These are phyloP conservation scores for Datnioides undecimradiatus DNA, from an alignment of 2,113 vertebrate genomes.

Conservation along the genomic window DNA sequence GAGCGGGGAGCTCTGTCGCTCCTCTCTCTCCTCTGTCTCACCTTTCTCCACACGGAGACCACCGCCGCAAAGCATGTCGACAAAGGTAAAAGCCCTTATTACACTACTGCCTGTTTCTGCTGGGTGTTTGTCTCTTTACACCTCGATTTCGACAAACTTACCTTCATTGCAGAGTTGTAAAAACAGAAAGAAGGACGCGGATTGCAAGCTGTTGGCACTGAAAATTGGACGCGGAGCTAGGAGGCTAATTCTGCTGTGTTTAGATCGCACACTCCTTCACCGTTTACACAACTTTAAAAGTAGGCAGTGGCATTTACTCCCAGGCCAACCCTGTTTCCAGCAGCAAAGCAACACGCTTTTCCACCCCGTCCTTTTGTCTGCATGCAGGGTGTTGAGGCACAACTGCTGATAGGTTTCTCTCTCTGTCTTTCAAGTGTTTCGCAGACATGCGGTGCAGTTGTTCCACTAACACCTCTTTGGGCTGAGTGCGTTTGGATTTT, in stretches of 20 bases:
- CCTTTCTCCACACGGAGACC: slow-evolving; percentile 76
- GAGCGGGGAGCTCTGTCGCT: slow-evolving; percentile 87
- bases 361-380: slow-evolving; percentile 60
- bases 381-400: background rate
- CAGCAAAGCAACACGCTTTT: slow-evolving; percentile 44
- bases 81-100: slow-evolving; percentile 79
- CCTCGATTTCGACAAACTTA: slow-evolving; percentile 24
- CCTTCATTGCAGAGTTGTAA: slow-evolving; percentile 28
- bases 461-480: no score
- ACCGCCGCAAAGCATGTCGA: slow-evolving; percentile 80
- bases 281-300: slow-evolving; percentile 58
- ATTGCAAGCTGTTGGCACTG: slow-evolving; percentile 38
- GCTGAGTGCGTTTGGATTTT: background rate
- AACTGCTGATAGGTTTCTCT: slow-evolving; percentile 27
- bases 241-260: slow-evolving; percentile 42
- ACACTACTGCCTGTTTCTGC: background rate
- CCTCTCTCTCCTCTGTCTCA: slow-evolving; percentile 86
- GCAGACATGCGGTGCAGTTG: background rate
- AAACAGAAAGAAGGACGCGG: slow-evolving; percentile 1
- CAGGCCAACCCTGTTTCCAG: background rate
- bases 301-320: slow-evolving; percentile 6
- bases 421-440: slow-evolving; percentile 27
- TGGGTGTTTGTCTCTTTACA: background rate
- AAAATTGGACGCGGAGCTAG: slow-evolving; percentile 27
- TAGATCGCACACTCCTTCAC: slow-evolving; percentile 17